Conservation (phyloP, 1,140 invertebrate species). For the Saccostrea glomerata region DNA sequence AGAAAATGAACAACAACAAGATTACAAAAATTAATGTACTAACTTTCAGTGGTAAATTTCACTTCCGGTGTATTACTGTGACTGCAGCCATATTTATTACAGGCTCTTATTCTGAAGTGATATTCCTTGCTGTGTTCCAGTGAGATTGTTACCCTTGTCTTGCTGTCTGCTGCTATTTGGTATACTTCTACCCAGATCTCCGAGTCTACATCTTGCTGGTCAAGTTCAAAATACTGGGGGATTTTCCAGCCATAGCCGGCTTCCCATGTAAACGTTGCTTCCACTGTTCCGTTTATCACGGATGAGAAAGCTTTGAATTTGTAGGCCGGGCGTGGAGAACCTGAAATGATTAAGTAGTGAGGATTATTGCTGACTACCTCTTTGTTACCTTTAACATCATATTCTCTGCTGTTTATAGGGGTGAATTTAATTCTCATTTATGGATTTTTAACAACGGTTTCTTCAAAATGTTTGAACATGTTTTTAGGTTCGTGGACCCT, state of each 20-base stretch:
- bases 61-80: slow-evolving; percentile 9
- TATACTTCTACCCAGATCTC: not conserved
- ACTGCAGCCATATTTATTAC: slow-evolving; percentile 17
- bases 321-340: not conserved
- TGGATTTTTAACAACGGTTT: no score
- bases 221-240: not conserved
- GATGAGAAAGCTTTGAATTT: not conserved
- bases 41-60: slow-evolving; percentile 19
- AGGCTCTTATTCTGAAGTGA: slow-evolving; percentile 12
- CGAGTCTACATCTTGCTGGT: not conserved
- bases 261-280: not conserved
- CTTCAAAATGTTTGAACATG: no score
- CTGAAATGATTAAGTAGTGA: not conserved
- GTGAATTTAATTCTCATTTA: no score
- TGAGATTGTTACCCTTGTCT: not conserved
- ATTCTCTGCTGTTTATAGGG: no score
- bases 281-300: not conserved
- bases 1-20: no score
- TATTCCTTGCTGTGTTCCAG: slow-evolving; percentile 23
- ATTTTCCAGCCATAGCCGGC: slow-evolving; percentile 14
- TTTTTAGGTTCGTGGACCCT: no score
- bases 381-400: no score
- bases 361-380: no score
- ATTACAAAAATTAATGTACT: not conserved
- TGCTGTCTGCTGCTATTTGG: not conserved